phyloP scores from a whole-genome alignment of 1,140 invertebrate species.

The Acromyrmex charruanus region DNA sequence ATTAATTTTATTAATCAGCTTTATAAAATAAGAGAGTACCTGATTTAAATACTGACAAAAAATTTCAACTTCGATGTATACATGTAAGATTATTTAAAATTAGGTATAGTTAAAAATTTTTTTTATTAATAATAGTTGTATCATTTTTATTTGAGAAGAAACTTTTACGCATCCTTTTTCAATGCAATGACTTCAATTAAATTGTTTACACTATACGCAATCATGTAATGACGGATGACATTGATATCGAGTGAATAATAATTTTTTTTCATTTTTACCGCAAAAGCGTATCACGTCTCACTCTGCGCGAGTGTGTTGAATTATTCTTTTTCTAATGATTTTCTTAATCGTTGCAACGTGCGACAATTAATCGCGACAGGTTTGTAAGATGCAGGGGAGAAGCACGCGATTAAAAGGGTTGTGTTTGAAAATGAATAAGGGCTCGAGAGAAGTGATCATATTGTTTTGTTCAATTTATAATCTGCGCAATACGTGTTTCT shows the following conservation, averaged over 20 bases:
- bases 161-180: neutral
- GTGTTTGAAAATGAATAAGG: conserved; percentile 3
- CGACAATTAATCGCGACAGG: neutral
- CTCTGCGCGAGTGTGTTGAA: neutral
- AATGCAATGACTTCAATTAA: conserved; percentile 1
- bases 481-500: neutral
- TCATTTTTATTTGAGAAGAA: neutral
- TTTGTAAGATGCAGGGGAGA: neutral
- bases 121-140: conserved; percentile 27
- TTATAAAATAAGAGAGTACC: neutral
- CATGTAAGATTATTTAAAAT: neutral
- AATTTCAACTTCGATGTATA: neutral
- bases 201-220: neutral
- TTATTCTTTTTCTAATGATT: conserved; percentile 17
- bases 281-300: neutral
- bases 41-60: neutral
- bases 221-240: neutral
- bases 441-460: neutral
- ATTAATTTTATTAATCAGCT: neutral
- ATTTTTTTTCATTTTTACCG: conserved; percentile 9
- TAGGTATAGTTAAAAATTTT: neutral
- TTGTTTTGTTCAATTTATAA: conserved; percentile 15
- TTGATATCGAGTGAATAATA: neutral
- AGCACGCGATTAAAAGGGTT: conserved; percentile 3
- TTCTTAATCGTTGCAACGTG: no score